These are phyloP conservation scores for Perdita meconis DNA, from an alignment of 2,888 invertebrate genomes.

Conservation along the genomic window DNA sequence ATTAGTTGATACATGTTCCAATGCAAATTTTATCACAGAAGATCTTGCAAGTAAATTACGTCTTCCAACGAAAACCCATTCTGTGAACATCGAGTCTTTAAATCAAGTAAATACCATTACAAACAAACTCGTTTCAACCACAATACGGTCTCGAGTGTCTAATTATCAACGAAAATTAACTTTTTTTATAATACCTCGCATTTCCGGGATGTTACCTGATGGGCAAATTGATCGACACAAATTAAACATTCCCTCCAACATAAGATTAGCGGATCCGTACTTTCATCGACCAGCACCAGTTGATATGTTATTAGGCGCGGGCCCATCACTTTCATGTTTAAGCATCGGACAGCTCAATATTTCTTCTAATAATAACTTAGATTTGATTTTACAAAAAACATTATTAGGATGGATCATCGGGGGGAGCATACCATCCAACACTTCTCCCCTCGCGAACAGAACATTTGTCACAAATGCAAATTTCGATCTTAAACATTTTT, in stretches of 20 bases:
- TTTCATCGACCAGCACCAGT: not conserved
- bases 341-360: slow-evolving; percentile 13
- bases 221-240: not conserved
- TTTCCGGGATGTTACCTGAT: not conserved
- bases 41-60: no score
- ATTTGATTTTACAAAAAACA: not conserved
- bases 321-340: not conserved
- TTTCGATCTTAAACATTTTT: not conserved
- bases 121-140: not conserved
- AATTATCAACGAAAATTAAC: not conserved
- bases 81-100: no score
- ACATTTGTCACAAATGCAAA: no score
- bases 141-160: not conserved
- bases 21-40: no score
- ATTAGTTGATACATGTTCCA: no score
- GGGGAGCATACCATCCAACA: not conserved
- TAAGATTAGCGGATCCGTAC: slow-evolving; percentile 5
- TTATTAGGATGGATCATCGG: slow-evolving; percentile 7
- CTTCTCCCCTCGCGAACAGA: not conserved
- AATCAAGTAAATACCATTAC: not conserved
- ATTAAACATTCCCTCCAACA: not conserved
- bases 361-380: not conserved
- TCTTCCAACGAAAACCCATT: no score
- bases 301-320: not conserved
- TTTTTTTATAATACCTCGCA: not conserved